These are phyloP conservation scores for Crenuchus spilurus DNA, from an alignment of 2,797 vertebrate genomes.

Conservation along the genomic window DNA sequence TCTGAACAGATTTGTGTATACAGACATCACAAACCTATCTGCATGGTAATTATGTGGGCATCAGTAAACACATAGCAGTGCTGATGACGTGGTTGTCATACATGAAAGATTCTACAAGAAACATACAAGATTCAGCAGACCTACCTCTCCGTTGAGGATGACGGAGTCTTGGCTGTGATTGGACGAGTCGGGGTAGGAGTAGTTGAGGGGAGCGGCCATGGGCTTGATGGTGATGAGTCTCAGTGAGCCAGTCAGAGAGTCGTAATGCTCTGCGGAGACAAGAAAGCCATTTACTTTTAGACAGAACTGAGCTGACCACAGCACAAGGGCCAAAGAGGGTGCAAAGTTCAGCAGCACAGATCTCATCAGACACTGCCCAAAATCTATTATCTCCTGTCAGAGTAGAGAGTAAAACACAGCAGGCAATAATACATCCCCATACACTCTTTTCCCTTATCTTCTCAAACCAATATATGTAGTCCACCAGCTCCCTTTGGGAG, in stretches of 20 bases:
- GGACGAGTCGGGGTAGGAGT: slow-evolving; percentile 82
- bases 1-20: too few relatives aligned
- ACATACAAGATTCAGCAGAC: too few relatives aligned
- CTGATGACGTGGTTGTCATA: too few relatives aligned
- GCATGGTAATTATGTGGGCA: too few relatives aligned
- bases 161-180: slow-evolving; percentile 92
- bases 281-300: slow-evolving; percentile 1
- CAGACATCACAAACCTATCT: too few relatives aligned
- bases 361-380: background rate
- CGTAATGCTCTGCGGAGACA: slow-evolving; percentile 82
- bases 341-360: background rate
- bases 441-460: slow-evolving; percentile 7
- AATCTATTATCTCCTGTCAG: background rate
- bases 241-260: slow-evolving; percentile 91
- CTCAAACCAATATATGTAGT: background rate
- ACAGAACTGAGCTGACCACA: slow-evolving; percentile 10
- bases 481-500: slow-evolving; percentile 7
- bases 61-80: too few relatives aligned
- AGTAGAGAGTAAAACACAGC: background rate
- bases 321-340: background rate
- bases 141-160: slow-evolving; percentile 91
- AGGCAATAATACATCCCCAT: background rate
- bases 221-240: slow-evolving; percentile 95
- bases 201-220: slow-evolving; percentile 82
- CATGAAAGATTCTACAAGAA: too few relatives aligned